Percentiles rank a stretch among this genome's conserved stretches.
Conservation (phyloP, 2,888 invertebrate genomes). For the Embidobia sp. region DNA sequence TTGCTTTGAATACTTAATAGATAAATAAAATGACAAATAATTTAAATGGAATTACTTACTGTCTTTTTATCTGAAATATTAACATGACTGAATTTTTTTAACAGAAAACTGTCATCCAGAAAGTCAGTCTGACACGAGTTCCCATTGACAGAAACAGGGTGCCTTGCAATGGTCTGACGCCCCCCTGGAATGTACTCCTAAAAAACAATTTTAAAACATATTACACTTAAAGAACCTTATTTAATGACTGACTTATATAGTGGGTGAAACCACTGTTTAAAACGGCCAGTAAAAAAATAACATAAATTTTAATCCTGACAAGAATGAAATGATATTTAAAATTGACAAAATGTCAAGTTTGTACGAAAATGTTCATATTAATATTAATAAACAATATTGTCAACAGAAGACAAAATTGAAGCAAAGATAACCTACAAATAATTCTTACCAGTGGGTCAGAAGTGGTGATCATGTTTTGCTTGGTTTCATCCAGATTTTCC, state of each 20-base stretch:
- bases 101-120: constrained; percentile 85
- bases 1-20: not conserved
- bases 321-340: too few species aligned
- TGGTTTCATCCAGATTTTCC: constrained; percentile 95
- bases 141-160: constrained; percentile 87
- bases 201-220: too few species aligned
- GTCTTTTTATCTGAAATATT: constrained; percentile 85
- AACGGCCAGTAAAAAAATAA: too few species aligned
- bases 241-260: too few species aligned
- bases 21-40: constrained; percentile 3
- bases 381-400: not conserved
- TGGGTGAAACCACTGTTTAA: too few species aligned
- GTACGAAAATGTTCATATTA: too few species aligned
- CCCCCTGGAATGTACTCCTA: constrained; percentile 95
- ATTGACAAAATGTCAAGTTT: too few species aligned
- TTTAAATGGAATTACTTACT: constrained; percentile 66
- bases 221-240: too few species aligned
- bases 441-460: constrained; percentile 91
- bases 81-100: constrained; percentile 89
- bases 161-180: constrained; percentile 89
- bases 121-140: constrained; percentile 79
- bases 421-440: constrained; percentile 26
- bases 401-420: constrained; percentile 1
- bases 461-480: constrained; percentile 93
- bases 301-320: too few species aligned